These are phyloP conservation scores for Isurus oxyrinchus DNA, from an alignment of 2,113 vertebrate species.

Conservation along the genomic window DNA sequence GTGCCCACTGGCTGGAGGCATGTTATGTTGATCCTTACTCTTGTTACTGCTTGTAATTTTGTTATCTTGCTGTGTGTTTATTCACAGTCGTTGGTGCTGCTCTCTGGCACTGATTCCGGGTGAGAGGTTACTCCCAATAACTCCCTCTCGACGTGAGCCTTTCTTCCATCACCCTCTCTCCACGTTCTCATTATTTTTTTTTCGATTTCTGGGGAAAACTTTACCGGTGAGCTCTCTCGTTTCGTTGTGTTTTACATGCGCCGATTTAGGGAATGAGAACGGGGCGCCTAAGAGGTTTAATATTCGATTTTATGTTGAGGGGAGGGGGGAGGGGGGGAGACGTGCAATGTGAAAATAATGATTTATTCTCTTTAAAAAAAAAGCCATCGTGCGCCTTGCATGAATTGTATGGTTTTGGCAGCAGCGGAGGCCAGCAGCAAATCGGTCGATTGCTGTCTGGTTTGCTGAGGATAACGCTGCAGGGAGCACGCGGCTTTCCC, in stretches of 20 bases:
- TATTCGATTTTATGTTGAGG: too few species aligned
- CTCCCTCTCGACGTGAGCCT: background rate
- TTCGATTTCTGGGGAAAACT: background rate
- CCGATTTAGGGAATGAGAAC: background rate
- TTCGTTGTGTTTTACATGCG: background rate
- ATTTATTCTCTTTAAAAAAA: too few species aligned
- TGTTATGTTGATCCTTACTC: background rate
- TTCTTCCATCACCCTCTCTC: background rate
- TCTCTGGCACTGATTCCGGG: conserved; percentile 27
- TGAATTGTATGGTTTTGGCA: background rate
- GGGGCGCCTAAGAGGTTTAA: background rate
- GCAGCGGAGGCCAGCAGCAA: background rate
- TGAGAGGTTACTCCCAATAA: conserved; percentile 30
- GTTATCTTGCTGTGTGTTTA: conserved; percentile 18
- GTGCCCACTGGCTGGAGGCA: background rate
- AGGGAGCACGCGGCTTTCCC: background rate
- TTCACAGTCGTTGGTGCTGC: background rate
- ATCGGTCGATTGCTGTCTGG: background rate
- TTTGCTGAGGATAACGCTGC: background rate
- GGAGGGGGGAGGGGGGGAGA: background rate
- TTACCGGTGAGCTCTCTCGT: background rate
- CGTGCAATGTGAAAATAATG: background rate
- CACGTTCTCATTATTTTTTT: background rate
- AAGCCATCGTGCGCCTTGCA: background rate
- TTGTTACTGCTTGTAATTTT: background rate